Base-by-base conservation (phyloP, 2,113 vertebrate genomes). In the Neotoma lepida region DNA sequence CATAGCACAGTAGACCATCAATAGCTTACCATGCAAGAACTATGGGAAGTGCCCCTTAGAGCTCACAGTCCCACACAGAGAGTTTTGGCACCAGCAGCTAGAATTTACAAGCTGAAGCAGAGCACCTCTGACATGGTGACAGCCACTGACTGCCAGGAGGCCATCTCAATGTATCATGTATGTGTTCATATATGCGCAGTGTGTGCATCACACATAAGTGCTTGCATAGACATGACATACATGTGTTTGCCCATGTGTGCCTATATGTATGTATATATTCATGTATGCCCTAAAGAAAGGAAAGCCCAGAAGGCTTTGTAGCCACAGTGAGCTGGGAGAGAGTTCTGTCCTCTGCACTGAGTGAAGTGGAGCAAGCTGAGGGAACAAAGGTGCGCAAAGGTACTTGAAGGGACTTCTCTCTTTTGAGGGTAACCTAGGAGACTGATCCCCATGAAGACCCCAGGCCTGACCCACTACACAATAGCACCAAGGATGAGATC, bases 381-480 rank as follows among this genome's bases (percentile, higher is more conserved):
- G 41, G 26, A 28, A 12, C 41, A 61, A n/a, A n/a, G 33, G 28
- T 78, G 71, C 46, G 9, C 73, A 35, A 5, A 91, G 44, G 8
- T 15, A 51, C 30, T 61, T 22, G 7, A 61, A 61, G 24, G 74
- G 28, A 68, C 35, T 10, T 5, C 18, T 39, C 4, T 30, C 63
- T 4, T 17, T 68, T 76, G 41, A 74, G 18, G 71, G 26, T 28
- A n/a, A 70, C 17, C 46, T 41, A 68, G 71, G 41, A 58, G 10
- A 77, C 0, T 0, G 2, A 54, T 64, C 12, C 61, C 9, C 7
- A 49, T 39, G 56, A 54, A 12, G 2, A 18, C 14, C 58, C 61
- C 1, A 0, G 22, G 18, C 56, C 64, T 44, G 33, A 7, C 0
- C 0, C 49, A 41, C 26, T 7, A 3, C 35, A 58, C 30, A 78